Conservation (phyloP, 1,140 invertebrate species). For the Euwallacea similis region DNA sequence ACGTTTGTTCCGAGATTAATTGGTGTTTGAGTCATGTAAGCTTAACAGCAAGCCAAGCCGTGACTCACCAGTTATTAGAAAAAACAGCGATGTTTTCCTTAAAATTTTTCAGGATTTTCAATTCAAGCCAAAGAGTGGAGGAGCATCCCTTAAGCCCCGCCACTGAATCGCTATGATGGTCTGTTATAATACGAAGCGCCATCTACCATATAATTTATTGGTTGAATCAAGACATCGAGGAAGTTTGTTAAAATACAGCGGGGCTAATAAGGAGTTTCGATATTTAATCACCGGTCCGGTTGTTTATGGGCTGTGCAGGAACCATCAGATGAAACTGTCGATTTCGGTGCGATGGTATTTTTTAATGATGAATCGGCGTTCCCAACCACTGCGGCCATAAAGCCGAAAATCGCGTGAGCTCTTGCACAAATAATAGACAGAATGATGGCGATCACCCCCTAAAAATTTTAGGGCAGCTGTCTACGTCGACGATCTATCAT, state of each 20-base stretch:
- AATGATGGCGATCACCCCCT: conserved; percentile 28
- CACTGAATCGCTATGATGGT: neutral
- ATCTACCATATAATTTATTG: conserved; percentile 17
- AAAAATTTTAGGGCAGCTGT: conserved; percentile 31
- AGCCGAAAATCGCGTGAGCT: conserved; percentile 16
- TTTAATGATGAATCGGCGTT: conserved; percentile 2
- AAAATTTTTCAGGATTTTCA: no score
- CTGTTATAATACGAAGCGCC: neutral
- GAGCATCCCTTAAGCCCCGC: neutral
- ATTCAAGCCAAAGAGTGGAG: no score
- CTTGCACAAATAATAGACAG: conserved; percentile 24
- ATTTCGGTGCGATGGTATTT: neutral
- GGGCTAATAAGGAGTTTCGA: conserved; percentile 26
- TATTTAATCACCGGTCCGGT: conserved; percentile 23
- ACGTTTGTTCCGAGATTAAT: no score
- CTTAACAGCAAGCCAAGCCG: no score
- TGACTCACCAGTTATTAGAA: no score
- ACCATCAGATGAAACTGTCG: neutral
- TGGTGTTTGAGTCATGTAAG: no score
- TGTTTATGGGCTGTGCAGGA: conserved; percentile 21
- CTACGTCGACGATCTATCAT: conserved; percentile 27
- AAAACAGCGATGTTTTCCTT: no score
- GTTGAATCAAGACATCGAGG: conserved; percentile 26
- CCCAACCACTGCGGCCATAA: conserved; percentile 7
- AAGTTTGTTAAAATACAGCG: conserved; percentile 23